Conservation (phyloP, 2,113 vertebrate genomes). For the Gambusia holbrooki region DNA sequence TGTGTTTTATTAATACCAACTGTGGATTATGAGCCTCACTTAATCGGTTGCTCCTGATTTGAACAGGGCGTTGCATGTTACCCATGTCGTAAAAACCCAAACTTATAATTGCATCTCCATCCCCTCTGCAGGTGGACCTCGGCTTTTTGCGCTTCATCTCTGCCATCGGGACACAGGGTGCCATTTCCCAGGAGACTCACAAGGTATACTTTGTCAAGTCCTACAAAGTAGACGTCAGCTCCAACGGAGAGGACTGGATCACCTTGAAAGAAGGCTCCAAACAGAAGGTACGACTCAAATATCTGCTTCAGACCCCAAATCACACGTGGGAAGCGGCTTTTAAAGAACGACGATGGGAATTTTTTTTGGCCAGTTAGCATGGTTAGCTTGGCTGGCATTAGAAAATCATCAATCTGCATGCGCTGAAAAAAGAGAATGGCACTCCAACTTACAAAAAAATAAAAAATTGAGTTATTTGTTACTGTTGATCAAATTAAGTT, state of each 20-base stretch:
- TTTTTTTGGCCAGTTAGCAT: not conserved
- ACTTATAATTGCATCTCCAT: not conserved
- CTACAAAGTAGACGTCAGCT: constrained; percentile 95
- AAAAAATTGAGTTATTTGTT: no score
- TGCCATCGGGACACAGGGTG: constrained; percentile 93
- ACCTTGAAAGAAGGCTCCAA: constrained; percentile 94
- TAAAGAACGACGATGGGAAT: not conserved
- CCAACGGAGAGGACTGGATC: constrained; percentile 98
- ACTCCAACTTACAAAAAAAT: no score
- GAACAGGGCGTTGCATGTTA: not conserved
- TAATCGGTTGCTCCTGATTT: constrained; percentile 27
- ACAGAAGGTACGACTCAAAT: constrained; percentile 80
- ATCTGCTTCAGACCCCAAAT: not conserved
- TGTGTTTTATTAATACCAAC: constrained; percentile 48
- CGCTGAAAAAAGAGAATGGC: no score
- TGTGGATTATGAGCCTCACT: constrained; percentile 17
- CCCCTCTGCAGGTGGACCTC: constrained; percentile 87
- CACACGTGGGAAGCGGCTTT: not conserved
- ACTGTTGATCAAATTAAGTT: no score
- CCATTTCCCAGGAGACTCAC: constrained; percentile 93
- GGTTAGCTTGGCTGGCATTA: no score
- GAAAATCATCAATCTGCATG: no score
- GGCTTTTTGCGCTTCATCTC: constrained; percentile 92
- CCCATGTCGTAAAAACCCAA: not conserved
- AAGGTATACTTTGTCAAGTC: constrained; percentile 90